Percentiles rank a stretch among this genome's conserved stretches.
These are phyloP conservation scores for Diogma glabrata DNA, from an alignment of 2,888 invertebrate genomes.

Conservation along the genomic window DNA sequence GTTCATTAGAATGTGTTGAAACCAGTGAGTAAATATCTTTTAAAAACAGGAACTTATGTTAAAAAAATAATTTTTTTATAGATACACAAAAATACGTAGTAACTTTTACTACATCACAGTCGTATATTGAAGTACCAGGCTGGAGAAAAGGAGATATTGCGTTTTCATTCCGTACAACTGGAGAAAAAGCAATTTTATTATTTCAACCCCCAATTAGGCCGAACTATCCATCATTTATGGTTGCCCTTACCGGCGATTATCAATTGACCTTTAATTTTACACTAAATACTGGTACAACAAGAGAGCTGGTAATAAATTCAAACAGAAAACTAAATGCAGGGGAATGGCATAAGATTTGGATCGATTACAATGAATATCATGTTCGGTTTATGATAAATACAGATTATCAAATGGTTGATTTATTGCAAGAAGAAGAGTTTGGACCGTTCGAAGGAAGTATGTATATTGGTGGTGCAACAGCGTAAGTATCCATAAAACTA, in stretches of 20 bases:
- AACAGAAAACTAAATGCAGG: conserved; percentile 76
- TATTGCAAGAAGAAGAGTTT: conserved; percentile 75
- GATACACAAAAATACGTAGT: conserved; percentile 88
- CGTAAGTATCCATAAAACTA: conserved; percentile 51
- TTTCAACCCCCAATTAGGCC: conserved; percentile 85
- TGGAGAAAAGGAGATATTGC: conserved; percentile 89
- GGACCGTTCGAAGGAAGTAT: conserved; percentile 88
- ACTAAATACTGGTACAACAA: conserved; percentile 68
- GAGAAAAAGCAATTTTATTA: conserved; percentile 75
- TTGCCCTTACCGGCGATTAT: conserved; percentile 77
- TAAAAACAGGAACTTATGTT: no score
- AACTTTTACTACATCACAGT: conserved; percentile 85
- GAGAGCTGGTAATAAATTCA: conserved; percentile 72
- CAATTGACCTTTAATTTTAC: conserved; percentile 84
- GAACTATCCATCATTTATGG: conserved; percentile 85
- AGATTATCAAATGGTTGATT: conserved; percentile 76
- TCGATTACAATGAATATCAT: conserved; percentile 89
- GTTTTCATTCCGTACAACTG: conserved; percentile 86
- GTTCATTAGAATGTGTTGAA: conserved; percentile 87
- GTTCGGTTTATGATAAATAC: conserved; percentile 88
- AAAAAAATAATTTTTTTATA: conserved; percentile 32
- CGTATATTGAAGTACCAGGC: conserved; percentile 85
- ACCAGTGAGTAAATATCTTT: conserved; percentile 55
- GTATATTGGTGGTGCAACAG: conserved; percentile 87
- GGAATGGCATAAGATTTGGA: conserved; percentile 94